Evolutionary conservation across 1,140 invertebrate species (phyloP), one percentile per base, ranked within the genome.

Genomic region (Drosophila rhopaloa): DNA sequence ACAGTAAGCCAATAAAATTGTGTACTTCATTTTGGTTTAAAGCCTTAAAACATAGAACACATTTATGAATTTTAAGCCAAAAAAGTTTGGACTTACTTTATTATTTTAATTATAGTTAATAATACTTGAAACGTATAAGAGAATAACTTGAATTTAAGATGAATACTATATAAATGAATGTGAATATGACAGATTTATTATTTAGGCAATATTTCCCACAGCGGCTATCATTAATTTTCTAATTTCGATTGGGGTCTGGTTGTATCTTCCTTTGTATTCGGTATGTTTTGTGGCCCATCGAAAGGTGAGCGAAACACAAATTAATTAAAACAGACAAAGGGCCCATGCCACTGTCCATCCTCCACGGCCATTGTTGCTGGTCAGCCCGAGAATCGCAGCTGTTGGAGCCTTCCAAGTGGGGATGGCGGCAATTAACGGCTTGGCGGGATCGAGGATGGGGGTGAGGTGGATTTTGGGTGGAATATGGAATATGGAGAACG

Each of bases 291-390:
- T 8, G 27, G 32, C 32, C 46, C 57, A 38, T 60, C 63, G 62
- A 73, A 82, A 88, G 83, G 79, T 88, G 76, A 89, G 83, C 56
- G 79, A 83, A 79, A 76, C 77, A 88, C 85, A 80, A 86, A 86
- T 86, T 86, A 86, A 86, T 86, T 86, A 86, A 86, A 80, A 58
- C 76, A 63, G 67, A 89, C 83, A 88, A 86, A 86, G 44, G 70
- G 43, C 38, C 55, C 35, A 35, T 41, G 37, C 55, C 60, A 44
- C 9, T 66, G 47, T 37, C 53, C 41, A 70, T 24, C 38, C 44
- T 27, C 40, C 40, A n/a, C 9, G 38, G 46, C 54, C 53, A 81
- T 77, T 85, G 67, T 73, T 79, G 61, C 48, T 63, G 54, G 71
- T 57, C 63, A 57, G 63, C 13, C 38, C 19, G 47, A 50, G 56